phyloP scores from a whole-genome alignment of 2,113 vertebrate species.

The Suncus etruscus region DNA sequence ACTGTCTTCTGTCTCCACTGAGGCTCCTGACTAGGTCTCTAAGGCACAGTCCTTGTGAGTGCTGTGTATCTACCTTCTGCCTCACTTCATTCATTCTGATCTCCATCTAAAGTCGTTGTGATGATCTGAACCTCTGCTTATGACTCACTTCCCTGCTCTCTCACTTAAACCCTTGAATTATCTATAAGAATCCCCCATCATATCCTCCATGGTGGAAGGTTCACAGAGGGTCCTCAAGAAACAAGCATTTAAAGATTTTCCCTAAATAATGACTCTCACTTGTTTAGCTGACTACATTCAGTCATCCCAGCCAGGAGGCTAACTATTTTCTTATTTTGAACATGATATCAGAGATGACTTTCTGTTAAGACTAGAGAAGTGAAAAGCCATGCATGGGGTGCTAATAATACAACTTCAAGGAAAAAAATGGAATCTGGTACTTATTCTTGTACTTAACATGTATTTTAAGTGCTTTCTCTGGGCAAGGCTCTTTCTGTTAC shows the following conservation, averaged over 20 bases:
- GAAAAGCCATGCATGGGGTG: background rate
- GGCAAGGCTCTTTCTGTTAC: background rate
- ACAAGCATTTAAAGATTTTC: background rate
- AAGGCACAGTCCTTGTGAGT: no score
- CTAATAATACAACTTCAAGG: constrained; percentile 33
- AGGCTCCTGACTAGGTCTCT: background rate
- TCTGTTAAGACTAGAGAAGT: background rate
- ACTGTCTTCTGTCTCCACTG: background rate
- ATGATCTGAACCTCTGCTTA: background rate
- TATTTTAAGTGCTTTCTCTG: constrained; percentile 8
- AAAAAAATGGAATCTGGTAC: background rate
- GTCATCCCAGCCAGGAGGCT: background rate
- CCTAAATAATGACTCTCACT: background rate
- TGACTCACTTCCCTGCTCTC: background rate
- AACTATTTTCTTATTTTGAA: constrained; percentile 24
- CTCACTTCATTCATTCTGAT: background rate
- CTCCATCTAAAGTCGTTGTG: background rate
- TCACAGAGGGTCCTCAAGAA: background rate
- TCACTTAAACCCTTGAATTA: background rate
- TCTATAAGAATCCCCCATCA: background rate
- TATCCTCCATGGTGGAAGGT: background rate
- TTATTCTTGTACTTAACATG: background rate
- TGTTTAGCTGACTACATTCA: background rate
- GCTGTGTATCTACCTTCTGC: background rate
- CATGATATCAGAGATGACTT: background rate